Base-by-base conservation (phyloP, 2,113 vertebrate genomes). In the Morone saxatilis region DNA sequence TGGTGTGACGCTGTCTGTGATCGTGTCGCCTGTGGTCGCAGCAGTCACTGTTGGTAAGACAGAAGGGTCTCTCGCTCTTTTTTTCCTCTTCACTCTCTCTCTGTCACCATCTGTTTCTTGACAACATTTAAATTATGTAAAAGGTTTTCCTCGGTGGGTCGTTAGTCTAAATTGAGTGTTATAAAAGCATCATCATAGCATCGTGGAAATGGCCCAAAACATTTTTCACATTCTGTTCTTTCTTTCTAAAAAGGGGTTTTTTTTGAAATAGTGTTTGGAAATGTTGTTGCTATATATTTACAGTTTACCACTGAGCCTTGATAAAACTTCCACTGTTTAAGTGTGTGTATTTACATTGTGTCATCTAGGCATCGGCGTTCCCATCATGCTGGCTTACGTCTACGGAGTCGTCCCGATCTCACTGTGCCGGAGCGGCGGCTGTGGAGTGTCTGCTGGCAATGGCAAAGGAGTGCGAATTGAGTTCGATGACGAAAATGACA, bases 401-500 rank as follows among this genome's bases (percentile, higher is more conserved):
- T 99, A 99, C 19, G 98, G 98, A 4, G 98, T 99, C 10, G 98
- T 99, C 78, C 98, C 98, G 0, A 98, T 99, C 90, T 99, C 98
- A 17, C 96, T 99, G 78, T 99, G 98, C 89, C 96, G 98, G 78
- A 99, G 98, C 8, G 98, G 98, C 43, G 98, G 98, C 41, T 99
- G 98, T 54, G 98, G 98, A 1, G 98, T 99, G 41, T 99, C 98
- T 3, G 96, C 98, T 0, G 97, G 97, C 66, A 99, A 97, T 38
- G 98, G 98, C 51, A 99, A 98, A 95, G 98, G 98, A n/a, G 98
- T 99, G 70, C 96, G 98, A 13, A 99, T 99, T 61, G 98, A 99
- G 93, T 99, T 99, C 83, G 98, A 99, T 50, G 98, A 99, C 72
- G 98, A 99, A 93, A 99, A 99, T 41, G 98, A 99, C 89, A 99